These are phyloP conservation scores for Podabrus alpinus DNA, from an alignment of 2,888 invertebrate genomes.

Conservation along the genomic window DNA sequence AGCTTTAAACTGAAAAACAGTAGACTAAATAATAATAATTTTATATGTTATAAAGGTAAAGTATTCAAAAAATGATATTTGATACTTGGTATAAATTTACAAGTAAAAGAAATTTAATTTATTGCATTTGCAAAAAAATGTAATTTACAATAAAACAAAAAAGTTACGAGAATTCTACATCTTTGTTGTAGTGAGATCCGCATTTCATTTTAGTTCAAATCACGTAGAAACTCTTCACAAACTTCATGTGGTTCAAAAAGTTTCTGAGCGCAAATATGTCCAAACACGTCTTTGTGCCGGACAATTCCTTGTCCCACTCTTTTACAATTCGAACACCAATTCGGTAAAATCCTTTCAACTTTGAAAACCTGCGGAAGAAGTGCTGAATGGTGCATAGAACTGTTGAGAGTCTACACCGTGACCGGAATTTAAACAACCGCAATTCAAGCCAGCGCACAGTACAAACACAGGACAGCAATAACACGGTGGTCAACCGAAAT, in stretches of 20 bases:
- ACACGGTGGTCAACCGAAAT: conserved; percentile 54
- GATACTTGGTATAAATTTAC: background rate
- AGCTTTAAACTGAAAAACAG: background rate
- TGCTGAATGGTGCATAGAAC: conserved; percentile 48
- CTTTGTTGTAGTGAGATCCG: conserved; percentile 36
- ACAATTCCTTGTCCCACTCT: conserved; percentile 43
- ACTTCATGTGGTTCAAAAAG: conserved; percentile 45
- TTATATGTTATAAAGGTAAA: background rate
- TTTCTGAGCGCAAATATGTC: conserved; percentile 45
- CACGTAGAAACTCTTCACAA: conserved; percentile 43
- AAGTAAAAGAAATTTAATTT: conserved; percentile 16
- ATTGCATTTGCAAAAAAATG: conserved; percentile 22
- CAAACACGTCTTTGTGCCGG: conserved; percentile 41
- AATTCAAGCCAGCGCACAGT: conserved; percentile 36
- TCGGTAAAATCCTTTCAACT: conserved; percentile 41
- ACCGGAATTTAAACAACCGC: conserved; percentile 42
- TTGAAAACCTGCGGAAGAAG: conserved; percentile 41
- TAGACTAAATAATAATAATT: background rate
- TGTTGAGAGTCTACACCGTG: conserved; percentile 45
- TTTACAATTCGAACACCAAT: conserved; percentile 44
- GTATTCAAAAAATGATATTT: background rate
- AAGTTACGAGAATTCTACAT: conserved; percentile 34
- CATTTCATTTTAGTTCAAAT: conserved; percentile 36
- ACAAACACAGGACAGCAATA: conserved; percentile 48
- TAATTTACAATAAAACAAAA: conserved; percentile 30